Evolutionary conservation across 1,140 invertebrate genomes (phyloP), one percentile per base, ranked within the genome.

Genomic region (Muscidifurax raptorellus): DNA sequence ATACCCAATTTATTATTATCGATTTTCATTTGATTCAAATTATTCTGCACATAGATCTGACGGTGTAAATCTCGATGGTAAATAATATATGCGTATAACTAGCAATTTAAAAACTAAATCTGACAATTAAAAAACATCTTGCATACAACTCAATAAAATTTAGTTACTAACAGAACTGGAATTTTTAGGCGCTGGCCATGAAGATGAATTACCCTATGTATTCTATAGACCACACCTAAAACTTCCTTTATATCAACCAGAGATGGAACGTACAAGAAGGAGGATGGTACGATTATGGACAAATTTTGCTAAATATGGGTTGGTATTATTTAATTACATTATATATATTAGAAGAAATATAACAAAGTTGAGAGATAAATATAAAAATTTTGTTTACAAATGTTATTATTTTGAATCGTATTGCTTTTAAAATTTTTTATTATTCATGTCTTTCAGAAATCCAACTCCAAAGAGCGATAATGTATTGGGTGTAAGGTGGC

Each of bases 1-100:
- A 28, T 7, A 75, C n/a, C 84, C 84, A n/a, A 67, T 85, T 36
- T 85, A 85, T 77, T 85, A 85, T 59, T 85, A 85, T 47, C 30
- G 64, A 3, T 85, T 59, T 22, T 76, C 52, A 22, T 85, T 76
- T 52, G 27, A 80, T 69, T 67, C 78, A 22, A 25, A 75, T 10
- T 74, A 76, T 67, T 75, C 78, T 67, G 32, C 40, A 2, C 83
- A 85, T n/a, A 81, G 25, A 44, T 25, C 69, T 18, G 25, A 74
- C 6, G 32, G 79, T 6, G 15, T 76, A 13, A 30, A 76, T 27
- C 18, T 80, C 22, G 40, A 80, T 2, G 83, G 83, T 79, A 80
- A 83, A 40, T 64, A 83, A 40, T 64, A 72, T 32, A 32, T 18
- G 3, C 0, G 3, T 9, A 13, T 69, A 25, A 69, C 28, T 69